Evolutionary conservation across 2,113 vertebrate genomes (phyloP), one percentile per base, ranked within the genome.

Genomic region (Acanthochromis polyacanthus): DNA sequence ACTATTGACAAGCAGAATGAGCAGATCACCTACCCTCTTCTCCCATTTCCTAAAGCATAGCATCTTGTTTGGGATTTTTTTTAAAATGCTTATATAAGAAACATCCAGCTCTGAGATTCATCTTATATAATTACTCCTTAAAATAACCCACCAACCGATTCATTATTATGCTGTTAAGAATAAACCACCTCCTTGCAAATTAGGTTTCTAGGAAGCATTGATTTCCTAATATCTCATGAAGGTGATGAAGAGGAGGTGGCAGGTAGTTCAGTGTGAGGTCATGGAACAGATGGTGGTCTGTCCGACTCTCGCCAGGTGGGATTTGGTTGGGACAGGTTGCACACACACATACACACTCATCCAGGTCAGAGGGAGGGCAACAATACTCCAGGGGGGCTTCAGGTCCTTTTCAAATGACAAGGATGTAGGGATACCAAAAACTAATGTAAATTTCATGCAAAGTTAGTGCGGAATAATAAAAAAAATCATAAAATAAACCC

Each of bases 271-370:
- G 6, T 1, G 22, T 40, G 63, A 62, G 86, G 83, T 71, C 86
- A 85, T 5, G 0, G 68, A 88, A 64, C 92, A 93, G 91, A 93
- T 91, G 92, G 90, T 82, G 90, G 90, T 89, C 88, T 88, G 84
- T 86, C 84, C 73, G 9, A 75, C 9, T 23, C 87, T 38, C 58
- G 11, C 78, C 90, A 82, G 87, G 90, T 78, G 86, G 83, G 76
- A 81, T 6, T 28, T 4, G 22, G 53, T 52, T 78, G 19, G 71
- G 61, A 84, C 75, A 89, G 82, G 86, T 61, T 88, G 74, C 50
- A 48, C 25, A 23, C 22, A 38, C 61, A 62, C 55, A 45, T 5
- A 40, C 62, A 69, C 32, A 48, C 46, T 43, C 25, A 20, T 28
- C 65, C 69, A 82, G 81, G 85, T 80, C 72, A 89, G 60, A 75